phyloP scores from a whole-genome alignment of 1,140 invertebrate species.

The Drosophila trapezifrons region DNA sequence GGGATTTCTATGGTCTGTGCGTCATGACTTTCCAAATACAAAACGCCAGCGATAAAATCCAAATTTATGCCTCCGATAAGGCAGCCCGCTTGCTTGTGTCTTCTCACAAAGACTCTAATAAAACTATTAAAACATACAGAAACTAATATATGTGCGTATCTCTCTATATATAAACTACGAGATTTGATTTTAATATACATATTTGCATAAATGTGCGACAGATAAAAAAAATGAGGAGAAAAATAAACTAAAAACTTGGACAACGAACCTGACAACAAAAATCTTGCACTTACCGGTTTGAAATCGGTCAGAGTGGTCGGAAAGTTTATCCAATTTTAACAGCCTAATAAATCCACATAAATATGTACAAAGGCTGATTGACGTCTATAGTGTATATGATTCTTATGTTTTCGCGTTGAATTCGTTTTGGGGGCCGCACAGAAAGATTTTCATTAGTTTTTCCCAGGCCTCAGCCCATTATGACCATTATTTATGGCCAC shows the following conservation, averaged over 20 bases:
- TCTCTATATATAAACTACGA: slow-evolving; percentile 48
- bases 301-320: slow-evolving; percentile 55
- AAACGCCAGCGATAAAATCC: slow-evolving; percentile 60
- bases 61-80: slow-evolving; percentile 69
- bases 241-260: slow-evolving; percentile 64
- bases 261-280: slow-evolving; percentile 57
- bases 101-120: slow-evolving; percentile 47
- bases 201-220: slow-evolving; percentile 53
- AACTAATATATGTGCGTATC: slow-evolving; percentile 27
- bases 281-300: slow-evolving; percentile 75
- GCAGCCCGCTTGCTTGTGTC: slow-evolving; percentile 34
- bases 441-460: slow-evolving; percentile 67
- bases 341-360: slow-evolving; percentile 74
- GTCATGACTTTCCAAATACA: slow-evolving; percentile 59
- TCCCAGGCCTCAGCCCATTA: slow-evolving; percentile 74
- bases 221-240: slow-evolving; percentile 27
- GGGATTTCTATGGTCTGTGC: slow-evolving; percentile 29
- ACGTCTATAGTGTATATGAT: slow-evolving; percentile 52
- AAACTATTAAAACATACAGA: slow-evolving; percentile 47
- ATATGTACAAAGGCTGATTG: slow-evolving; percentile 58
- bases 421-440: slow-evolving; percentile 27
- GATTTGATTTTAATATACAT: slow-evolving; percentile 53
- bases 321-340: slow-evolving; percentile 78
- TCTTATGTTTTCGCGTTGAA: slow-evolving; percentile 23
- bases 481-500: slow-evolving; percentile 71